A percentile compares a stretch with the other conserved stretches of the same genome.
Evolutionary conservation across 2,888 invertebrate genomes (phyloP).

Genomic region (Ophioninae sp.): DNA sequence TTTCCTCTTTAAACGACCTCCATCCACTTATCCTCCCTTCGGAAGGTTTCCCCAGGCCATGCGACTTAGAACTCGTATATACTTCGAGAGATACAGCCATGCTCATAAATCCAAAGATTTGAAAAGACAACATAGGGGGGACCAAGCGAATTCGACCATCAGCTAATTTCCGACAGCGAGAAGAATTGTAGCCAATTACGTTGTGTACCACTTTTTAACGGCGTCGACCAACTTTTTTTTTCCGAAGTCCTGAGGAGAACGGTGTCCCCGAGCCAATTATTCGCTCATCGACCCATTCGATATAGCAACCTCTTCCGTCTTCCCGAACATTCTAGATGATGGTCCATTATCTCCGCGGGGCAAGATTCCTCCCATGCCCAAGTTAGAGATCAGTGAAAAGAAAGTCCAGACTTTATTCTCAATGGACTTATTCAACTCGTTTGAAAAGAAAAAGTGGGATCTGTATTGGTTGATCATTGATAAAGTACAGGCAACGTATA

Average conservation of each 20-base stretch:
- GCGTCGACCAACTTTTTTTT: neutral
- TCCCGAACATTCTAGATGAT: neutral
- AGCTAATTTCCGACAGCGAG: constrained; percentile 25
- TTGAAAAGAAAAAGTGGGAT: neutral
- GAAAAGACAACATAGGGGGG: constrained; percentile 9
- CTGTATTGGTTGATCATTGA: constrained; percentile 7
- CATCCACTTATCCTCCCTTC: constrained; percentile 37
- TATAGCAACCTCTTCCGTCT: neutral
- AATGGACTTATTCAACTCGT: neutral
- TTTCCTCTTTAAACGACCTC: constrained; percentile 23
- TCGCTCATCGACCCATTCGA: neutral
- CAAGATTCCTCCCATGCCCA: neutral
- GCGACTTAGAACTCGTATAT: neutral
- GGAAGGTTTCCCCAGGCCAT: constrained; percentile 8
- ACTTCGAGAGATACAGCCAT: neutral
- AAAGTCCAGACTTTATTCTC: neutral
- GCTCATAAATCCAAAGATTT: neutral
- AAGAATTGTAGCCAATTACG: constrained; percentile 5
- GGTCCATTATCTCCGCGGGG: neutral
- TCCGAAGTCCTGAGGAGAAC: neutral
- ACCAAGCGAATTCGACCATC: constrained; percentile 15
- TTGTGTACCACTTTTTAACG: neutral
- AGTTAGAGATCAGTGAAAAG: constrained; percentile 4
- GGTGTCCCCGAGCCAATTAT: constrained; percentile 11
- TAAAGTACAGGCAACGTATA: neutral